These are phyloP conservation scores for Zapus hudsonius DNA, from an alignment of 2,113 vertebrate genomes.

Conservation along the genomic window DNA sequence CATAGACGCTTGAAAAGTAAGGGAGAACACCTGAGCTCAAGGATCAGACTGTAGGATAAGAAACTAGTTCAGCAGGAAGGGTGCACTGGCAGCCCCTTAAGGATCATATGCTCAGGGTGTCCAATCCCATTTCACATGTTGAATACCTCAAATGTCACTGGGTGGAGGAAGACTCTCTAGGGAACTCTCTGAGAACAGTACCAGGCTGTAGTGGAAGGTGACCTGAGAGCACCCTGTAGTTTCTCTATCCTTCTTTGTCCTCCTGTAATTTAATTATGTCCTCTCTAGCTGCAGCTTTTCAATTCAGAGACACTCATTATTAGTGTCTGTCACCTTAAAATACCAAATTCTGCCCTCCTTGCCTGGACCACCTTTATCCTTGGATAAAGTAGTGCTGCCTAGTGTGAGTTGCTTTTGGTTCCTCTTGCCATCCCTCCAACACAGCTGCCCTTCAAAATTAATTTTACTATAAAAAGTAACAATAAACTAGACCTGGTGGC, in stretches of 20 bases:
- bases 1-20: conserved; percentile 44
- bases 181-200: conserved; percentile 51
- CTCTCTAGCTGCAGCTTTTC: conserved; percentile 75
- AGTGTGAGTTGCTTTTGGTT: conserved; percentile 45
- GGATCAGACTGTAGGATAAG: conserved; percentile 74
- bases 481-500: too few species aligned
- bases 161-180: conserved; percentile 49
- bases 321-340: conserved; percentile 76
- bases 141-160: conserved; percentile 76
- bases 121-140: conserved; percentile 57
- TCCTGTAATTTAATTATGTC: conserved; percentile 80
- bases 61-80: conserved; percentile 82
- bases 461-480: conserved; percentile 10
- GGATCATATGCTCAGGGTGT: conserved; percentile 70
- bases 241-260: conserved; percentile 73
- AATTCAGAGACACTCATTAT: conserved; percentile 71
- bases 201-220: conserved; percentile 44
- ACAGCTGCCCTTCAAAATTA: conserved; percentile 37
- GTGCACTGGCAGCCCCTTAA: conserved; percentile 55
- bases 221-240: conserved; percentile 64
- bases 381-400: conserved; percentile 13
- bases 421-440: background rate
- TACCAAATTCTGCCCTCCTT: conserved; percentile 71
- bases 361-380: background rate
- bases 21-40: conserved; percentile 70